Conservation (phyloP, 2,888 invertebrate genomes). For the Trichopoda pennipes region DNA sequence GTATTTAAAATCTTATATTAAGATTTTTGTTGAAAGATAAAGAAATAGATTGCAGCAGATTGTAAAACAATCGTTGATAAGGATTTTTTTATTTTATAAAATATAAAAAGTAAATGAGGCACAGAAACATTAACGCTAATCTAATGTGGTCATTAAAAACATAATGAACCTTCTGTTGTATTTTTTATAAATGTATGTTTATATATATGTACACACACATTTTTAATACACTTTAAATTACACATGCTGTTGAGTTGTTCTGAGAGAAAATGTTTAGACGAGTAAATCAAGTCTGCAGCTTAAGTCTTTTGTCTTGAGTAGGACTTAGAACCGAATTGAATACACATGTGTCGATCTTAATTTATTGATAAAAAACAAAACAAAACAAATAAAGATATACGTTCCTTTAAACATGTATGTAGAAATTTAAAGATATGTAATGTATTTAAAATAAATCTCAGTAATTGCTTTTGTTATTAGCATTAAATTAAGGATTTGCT, state of each 20-base stretch:
- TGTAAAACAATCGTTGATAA: background rate
- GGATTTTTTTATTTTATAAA: constrained; percentile 28
- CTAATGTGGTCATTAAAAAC: constrained; percentile 49
- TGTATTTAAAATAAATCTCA: constrained; percentile 42
- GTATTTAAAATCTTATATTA: background rate
- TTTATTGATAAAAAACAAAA: constrained; percentile 62
- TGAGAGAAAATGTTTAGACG: background rate
- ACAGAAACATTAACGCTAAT: constrained; percentile 15
- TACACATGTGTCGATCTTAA: constrained; percentile 65
- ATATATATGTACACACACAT: background rate
- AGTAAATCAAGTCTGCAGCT: constrained; percentile 31
- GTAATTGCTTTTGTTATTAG: constrained; percentile 63
- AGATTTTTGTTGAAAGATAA: constrained; percentile 15
- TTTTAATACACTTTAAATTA: background rate
- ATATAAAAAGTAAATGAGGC: constrained; percentile 13
- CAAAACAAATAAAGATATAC: background rate
- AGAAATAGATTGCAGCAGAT: background rate
- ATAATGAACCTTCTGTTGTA: constrained; percentile 9
- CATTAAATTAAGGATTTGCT: constrained; percentile 23
- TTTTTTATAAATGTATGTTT: constrained; percentile 14
- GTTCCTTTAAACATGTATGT: constrained; percentile 5
- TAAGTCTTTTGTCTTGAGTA: constrained; percentile 62
- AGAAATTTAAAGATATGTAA: constrained; percentile 7
- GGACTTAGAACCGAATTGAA: constrained; percentile 23
- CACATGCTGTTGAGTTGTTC: constrained; percentile 31